These are phyloP conservation scores for Strigops habroptila DNA, from an alignment of 2,113 vertebrate species.

Conservation along the genomic window DNA sequence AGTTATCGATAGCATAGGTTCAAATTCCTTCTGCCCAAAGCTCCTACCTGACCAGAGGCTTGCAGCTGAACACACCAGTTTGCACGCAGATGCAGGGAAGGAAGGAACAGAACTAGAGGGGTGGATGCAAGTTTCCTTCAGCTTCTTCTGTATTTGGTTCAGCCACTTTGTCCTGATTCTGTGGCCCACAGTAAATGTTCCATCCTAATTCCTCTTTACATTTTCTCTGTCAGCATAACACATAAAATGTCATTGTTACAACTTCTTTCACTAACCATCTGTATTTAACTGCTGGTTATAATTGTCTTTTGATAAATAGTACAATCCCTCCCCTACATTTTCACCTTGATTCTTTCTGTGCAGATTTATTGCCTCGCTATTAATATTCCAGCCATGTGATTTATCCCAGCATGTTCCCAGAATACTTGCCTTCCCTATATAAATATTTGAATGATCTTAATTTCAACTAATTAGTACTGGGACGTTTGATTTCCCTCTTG, in stretches of 20 bases:
- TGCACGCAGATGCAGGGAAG: neutral
- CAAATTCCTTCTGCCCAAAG: neutral
- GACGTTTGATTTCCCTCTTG: slow-evolving; percentile 58
- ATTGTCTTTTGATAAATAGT: slow-evolving; percentile 40
- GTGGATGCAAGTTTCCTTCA: neutral
- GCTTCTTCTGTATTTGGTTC: neutral
- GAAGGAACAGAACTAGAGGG: neutral
- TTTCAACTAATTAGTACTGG: slow-evolving; percentile 63
- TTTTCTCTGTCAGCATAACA: neutral
- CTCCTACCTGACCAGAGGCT: neutral
- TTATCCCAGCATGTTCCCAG: slow-evolving; percentile 33
- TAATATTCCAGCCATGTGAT: slow-evolving; percentile 58
- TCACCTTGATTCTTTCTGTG: slow-evolving; percentile 49
- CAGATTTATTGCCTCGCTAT: slow-evolving; percentile 37
- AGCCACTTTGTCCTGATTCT: neutral
- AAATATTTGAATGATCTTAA: slow-evolving; percentile 67
- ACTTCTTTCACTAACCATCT: neutral
- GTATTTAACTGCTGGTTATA: slow-evolving; percentile 5
- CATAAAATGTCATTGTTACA: neutral
- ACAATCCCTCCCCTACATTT: neutral
- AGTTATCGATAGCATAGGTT: neutral
- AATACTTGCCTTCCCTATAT: slow-evolving; percentile 60
- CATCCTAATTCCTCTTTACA: neutral
- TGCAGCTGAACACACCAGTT: rapidly evolving
- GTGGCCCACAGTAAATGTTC: neutral